phyloP scores from a whole-genome alignment of 2,888 invertebrate species.

The Pachymerium ferrugineum region DNA sequence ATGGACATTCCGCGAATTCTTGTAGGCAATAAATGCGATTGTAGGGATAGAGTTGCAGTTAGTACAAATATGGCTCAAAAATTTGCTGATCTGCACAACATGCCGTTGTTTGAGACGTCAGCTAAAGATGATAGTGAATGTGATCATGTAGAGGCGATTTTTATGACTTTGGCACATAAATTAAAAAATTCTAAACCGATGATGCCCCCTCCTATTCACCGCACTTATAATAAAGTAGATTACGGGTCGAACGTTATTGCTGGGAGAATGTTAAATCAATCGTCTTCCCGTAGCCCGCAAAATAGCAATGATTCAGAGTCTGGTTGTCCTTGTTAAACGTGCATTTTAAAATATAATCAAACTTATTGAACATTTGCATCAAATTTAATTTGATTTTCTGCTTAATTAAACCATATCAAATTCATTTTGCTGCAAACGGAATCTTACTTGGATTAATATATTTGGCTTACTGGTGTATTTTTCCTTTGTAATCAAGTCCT shows the following conservation, averaged over 20 bases:
- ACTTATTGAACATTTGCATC: too few species aligned
- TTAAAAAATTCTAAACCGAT: constrained; percentile 60
- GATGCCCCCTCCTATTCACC: constrained; percentile 47
- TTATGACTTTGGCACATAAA: constrained; percentile 74
- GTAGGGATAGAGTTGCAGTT: constrained; percentile 57
- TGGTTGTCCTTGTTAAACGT: too few species aligned
- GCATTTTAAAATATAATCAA: too few species aligned
- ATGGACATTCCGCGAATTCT: constrained; percentile 62
- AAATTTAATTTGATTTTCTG: too few species aligned
- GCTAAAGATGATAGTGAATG: constrained; percentile 66
- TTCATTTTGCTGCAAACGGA: too few species aligned
- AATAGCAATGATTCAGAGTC: too few species aligned
- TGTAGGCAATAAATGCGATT: constrained; percentile 76
- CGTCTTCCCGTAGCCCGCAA: too few species aligned
- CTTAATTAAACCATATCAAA: too few species aligned
- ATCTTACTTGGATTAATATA: too few species aligned
- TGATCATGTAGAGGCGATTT: constrained; percentile 73
- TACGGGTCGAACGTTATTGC: constrained; percentile 10
- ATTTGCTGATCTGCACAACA: constrained; percentile 64
- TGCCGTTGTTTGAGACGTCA: constrained; percentile 79
- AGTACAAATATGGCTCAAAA: constrained; percentile 66
- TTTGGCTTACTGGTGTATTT: too few species aligned
- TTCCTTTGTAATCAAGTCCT: too few species aligned
- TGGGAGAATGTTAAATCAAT: background rate
- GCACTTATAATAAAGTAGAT: background rate